phyloP scores from a whole-genome alignment of 2,113 vertebrate species.

The Gorsachius goisagi region DNA sequence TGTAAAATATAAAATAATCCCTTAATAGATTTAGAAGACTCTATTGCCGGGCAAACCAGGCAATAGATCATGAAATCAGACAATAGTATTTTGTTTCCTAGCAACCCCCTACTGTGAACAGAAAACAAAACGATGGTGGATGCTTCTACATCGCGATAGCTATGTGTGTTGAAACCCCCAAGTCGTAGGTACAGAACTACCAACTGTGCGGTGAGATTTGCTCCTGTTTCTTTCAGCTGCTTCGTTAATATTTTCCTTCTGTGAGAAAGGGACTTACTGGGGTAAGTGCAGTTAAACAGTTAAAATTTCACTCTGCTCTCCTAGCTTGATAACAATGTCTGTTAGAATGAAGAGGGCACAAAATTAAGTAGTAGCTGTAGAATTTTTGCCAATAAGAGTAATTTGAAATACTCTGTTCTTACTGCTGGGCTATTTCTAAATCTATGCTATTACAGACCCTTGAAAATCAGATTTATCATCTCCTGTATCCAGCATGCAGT shows the following conservation, averaged over 20 bases:
- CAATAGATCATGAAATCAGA: conserved; percentile 77
- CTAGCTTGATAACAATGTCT: not conserved
- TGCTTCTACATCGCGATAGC: conserved; percentile 62
- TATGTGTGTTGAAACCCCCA: not conserved
- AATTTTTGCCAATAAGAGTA: not conserved
- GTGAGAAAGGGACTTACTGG: not conserved
- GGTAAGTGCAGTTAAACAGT: not conserved
- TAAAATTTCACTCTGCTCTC: not conserved
- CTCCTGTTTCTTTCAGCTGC: not conserved
- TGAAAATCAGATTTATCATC: not conserved
- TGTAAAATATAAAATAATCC: conserved; percentile 52
- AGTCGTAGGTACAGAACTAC: not conserved
- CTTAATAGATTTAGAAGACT: conserved; percentile 68
- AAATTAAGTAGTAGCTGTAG: not conserved
- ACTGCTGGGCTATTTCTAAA: not conserved
- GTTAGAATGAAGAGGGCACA: not conserved
- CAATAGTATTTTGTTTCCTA: conserved; percentile 80
- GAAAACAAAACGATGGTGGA: conserved; percentile 73
- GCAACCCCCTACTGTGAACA: conserved; percentile 75
- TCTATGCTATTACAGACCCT: not conserved
- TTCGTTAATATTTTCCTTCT: not conserved
- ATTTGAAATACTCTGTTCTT: not conserved
- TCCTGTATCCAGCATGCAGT: not conserved
- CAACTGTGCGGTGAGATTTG: not conserved
- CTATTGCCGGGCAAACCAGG: conserved; percentile 66